These are phyloP conservation scores for Halictus ligatus DNA, from an alignment of 2,888 invertebrate species.

Conservation along the genomic window DNA sequence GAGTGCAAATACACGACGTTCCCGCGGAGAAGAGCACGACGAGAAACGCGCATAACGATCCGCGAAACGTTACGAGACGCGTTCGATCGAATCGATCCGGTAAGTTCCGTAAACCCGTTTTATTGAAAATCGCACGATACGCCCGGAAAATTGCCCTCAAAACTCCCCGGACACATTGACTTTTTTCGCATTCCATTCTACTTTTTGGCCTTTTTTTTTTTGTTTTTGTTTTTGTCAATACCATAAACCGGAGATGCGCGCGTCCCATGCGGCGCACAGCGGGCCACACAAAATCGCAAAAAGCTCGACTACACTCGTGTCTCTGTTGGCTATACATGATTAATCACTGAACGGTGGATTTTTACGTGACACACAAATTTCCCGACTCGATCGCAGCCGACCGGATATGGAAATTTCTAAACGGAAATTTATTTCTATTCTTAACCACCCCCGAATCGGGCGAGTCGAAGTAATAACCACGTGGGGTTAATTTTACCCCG, in stretches of 20 bases:
- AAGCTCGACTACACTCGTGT: neutral
- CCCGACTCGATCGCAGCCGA: neutral
- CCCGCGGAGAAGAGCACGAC: neutral
- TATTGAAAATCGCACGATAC: neutral
- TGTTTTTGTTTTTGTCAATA: neutral
- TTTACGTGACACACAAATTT: neutral
- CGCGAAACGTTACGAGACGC: neutral
- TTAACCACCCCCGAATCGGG: too few relatives aligned
- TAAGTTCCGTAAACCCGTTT: neutral
- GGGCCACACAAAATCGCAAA: neutral
- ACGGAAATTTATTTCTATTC: too few relatives aligned
- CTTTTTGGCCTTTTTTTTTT: neutral
- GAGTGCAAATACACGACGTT: conserved; percentile 1
- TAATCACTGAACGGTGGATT: neutral
- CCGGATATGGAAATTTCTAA: too few relatives aligned
- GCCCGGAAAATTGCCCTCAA: neutral
- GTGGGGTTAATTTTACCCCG: too few relatives aligned
- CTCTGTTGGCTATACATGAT: neutral
- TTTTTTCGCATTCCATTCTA: neutral
- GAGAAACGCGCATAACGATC: neutral
- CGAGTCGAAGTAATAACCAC: too few relatives aligned
- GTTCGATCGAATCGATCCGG: neutral
- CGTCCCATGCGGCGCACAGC: neutral
- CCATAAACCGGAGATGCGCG: neutral
- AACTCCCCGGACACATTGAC: neutral